These are phyloP conservation scores for Pammene aurita DNA, from an alignment of 2,888 invertebrate genomes.

Conservation along the genomic window DNA sequence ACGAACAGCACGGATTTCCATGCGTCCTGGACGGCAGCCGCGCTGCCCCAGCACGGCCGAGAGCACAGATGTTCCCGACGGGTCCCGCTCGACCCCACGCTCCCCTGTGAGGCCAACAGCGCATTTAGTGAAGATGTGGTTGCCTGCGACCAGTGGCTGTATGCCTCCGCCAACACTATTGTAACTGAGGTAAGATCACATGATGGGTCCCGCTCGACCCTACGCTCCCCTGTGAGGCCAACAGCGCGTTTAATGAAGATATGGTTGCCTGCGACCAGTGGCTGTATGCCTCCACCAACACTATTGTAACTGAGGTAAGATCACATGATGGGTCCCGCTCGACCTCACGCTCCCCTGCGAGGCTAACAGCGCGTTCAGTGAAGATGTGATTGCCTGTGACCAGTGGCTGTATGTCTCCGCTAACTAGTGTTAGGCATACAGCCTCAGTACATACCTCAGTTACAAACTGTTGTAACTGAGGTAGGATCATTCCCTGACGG, in stretches of 20 bases:
- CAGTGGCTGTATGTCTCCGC: slow-evolving; percentile 69
- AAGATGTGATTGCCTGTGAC: slow-evolving; percentile 61
- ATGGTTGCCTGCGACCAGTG: slow-evolving; percentile 64
- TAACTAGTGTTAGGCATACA: too few relatives aligned
- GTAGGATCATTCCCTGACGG: slow-evolving; percentile 58
- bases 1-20: slow-evolving; percentile 63
- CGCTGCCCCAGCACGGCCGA: slow-evolving; percentile 55
- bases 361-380: slow-evolving; percentile 60
- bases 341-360: slow-evolving; percentile 46
- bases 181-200: slow-evolving; percentile 69
- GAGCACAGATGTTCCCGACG: slow-evolving; percentile 58
- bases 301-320: slow-evolving; percentile 76
- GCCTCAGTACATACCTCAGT: too few relatives aligned
- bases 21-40: slow-evolving; percentile 63
- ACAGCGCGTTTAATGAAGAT: slow-evolving; percentile 62
- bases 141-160: slow-evolving; percentile 69
- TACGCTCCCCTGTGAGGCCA: slow-evolving; percentile 49
- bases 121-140: slow-evolving; percentile 64
- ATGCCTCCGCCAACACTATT: slow-evolving; percentile 69
- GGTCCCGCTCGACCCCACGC: slow-evolving; percentile 37
- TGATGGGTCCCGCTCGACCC: slow-evolving; percentile 47
- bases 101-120: slow-evolving; percentile 49
- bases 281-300: slow-evolving; percentile 68
- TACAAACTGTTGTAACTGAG: slow-evolving; percentile 78
- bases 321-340: slow-evolving; percentile 48